Base-by-base conservation (phyloP, 2,797 vertebrate genomes). In the Crax fasciolata region DNA sequence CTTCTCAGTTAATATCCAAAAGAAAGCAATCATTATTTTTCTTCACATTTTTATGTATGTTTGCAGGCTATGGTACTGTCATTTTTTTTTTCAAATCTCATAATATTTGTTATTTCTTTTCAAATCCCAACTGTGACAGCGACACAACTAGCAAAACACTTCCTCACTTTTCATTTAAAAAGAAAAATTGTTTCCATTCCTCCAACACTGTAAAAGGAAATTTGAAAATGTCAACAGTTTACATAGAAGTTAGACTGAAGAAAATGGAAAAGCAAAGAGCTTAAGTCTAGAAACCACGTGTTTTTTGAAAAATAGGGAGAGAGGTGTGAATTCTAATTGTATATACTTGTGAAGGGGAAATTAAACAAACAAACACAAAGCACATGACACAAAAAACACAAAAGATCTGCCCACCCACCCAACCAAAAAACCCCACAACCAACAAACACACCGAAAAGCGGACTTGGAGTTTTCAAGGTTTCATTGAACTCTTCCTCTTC, bases 151-250 rank as follows among this genome's bases (percentile, higher is more conserved):
- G 83, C 49, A 87, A 90, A 87, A 74, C 74, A 65, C 80, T 78
- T 87, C 20, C 83, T 87, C 17, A 54, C 80, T 84, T 81, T 81
- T 79, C 27, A 55, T 73, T 94, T 70, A 63, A 76, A 83, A 78
- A 48, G 55, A 63, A 81, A 82, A 80, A 17, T 2, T 1, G 39
- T 71, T 92, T 80, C 65, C 27, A 30, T 72, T 84, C 48, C 23
- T 5, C 27, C 39, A 49, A 39, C 23, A 72, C 35, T 66, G 25
- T 67, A 65, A 61, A 86, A 74, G 66, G 72, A 58, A 84, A 62
- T 58, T 68, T 72, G 58, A 76, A 79, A 87, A 71, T 80, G 52
- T 52, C 0, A 6, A 14, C 67, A 46, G 32, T 66, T 83, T 89
- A 52, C 58, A 38, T 66, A 75, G 41, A 75, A 62, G n/a, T 71